These are phyloP conservation scores for Enteromius viviparus DNA, from an alignment of 2,797 vertebrate species.

Conservation along the genomic window DNA sequence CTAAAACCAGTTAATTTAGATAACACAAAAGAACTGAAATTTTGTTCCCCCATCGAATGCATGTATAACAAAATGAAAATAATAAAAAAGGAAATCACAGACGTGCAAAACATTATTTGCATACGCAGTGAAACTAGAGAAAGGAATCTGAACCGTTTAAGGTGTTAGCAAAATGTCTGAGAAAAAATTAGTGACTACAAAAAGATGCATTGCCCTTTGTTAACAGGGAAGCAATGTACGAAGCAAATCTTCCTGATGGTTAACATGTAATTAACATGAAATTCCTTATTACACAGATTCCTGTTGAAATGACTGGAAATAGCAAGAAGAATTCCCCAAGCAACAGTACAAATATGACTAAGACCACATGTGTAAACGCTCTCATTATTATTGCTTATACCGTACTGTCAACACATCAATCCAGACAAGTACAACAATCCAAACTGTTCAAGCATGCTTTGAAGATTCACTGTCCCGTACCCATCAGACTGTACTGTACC, in stretches of 20 bases:
- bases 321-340: not conserved
- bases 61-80: not conserved
- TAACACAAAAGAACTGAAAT: not conserved
- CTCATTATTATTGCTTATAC: not conserved
- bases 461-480: not conserved
- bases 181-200: not conserved
- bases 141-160: not conserved
- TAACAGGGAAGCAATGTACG: not conserved
- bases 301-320: not conserved
- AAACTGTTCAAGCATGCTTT: not conserved
- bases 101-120: not conserved
- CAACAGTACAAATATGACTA: not conserved
- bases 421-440: not conserved
- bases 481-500: not conserved
- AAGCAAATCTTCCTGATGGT: not conserved
- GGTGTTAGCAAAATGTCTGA: not conserved
- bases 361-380: not conserved
- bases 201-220: not conserved
- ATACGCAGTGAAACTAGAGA: not conserved
- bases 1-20: not conserved
- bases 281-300: not conserved
- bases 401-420: not conserved
- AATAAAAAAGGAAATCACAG: not conserved
- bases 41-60: too few species aligned
- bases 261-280: not conserved